These are phyloP conservation scores for Phengaris alcon DNA, from an alignment of 2,888 invertebrate genomes.

Conservation along the genomic window DNA sequence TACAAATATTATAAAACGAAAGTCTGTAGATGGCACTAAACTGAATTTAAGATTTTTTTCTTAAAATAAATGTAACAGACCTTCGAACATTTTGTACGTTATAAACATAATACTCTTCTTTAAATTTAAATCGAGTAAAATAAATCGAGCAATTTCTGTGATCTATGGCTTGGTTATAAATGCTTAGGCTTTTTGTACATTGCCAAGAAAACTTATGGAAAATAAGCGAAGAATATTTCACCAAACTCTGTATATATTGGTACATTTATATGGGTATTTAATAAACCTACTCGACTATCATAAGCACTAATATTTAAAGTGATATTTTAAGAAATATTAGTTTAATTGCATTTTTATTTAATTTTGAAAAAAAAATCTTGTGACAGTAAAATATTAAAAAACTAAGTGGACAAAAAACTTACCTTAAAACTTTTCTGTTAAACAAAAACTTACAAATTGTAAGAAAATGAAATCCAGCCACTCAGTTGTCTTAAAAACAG, in stretches of 20 bases:
- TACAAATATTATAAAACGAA: conserved; percentile 67
- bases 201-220: neutral
- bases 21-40: conserved; percentile 73
- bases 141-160: conserved; percentile 24
- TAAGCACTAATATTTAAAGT: no score
- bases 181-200: conserved; percentile 29
- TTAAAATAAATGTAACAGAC: conserved; percentile 66
- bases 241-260: neutral
- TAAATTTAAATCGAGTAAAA: conserved; percentile 28
- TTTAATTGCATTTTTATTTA: neutral
- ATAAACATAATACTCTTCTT: conserved; percentile 48
- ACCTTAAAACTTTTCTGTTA: no score
- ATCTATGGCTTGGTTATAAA: conserved; percentile 29
- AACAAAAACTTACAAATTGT: neutral
- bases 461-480: neutral
- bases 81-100: conserved; percentile 65
- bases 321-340: neutral
- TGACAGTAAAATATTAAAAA: neutral
- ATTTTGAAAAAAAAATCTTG: neutral
- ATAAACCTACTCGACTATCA: no score
- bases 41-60: conserved; percentile 60
- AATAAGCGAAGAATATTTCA: neutral
- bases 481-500: neutral
- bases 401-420: no score
- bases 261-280: neutral